A percentile compares a stretch with the other conserved stretches of the same genome.
phyloP scores from a whole-genome alignment of 92 coral and sea anemone species.

The Zoanthus sociatus region DNA sequence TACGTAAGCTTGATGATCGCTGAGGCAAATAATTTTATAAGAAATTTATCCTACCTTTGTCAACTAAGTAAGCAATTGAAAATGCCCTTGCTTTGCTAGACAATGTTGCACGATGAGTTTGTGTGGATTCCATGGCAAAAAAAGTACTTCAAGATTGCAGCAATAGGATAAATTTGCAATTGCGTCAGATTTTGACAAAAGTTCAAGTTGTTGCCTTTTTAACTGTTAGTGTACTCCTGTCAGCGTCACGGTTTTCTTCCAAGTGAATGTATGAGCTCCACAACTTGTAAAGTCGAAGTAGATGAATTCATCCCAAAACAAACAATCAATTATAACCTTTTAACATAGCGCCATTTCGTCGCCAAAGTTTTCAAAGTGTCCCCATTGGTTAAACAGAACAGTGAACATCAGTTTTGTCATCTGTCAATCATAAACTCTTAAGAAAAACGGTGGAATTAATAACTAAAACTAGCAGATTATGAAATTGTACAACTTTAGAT shows the following conservation, averaged over 20 bases:
- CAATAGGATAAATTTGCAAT: background rate
- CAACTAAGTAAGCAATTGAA: slow-evolving; percentile 88
- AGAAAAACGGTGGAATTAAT: slow-evolving; percentile 56
- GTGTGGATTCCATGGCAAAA: slow-evolving; percentile 52
- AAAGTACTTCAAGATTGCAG: too few species aligned
- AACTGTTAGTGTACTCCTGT: slow-evolving; percentile 24
- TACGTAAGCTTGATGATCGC: background rate
- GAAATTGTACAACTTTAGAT: background rate
- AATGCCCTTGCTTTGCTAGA: slow-evolving; percentile 80
- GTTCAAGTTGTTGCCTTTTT: background rate
- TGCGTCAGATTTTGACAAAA: background rate
- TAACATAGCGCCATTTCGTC: slow-evolving; percentile 97
- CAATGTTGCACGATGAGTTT: slow-evolving; percentile 45
- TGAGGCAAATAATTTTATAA: background rate
- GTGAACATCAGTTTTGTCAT: slow-evolving; percentile 63
- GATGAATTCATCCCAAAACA: slow-evolving; percentile 89
- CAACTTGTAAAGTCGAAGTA: slow-evolving; percentile 76
- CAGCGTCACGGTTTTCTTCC: slow-evolving; percentile 42
- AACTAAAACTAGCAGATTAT: background rate
- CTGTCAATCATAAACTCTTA: slow-evolving; percentile 65
- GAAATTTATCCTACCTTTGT: slow-evolving; percentile 64
- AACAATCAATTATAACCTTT: slow-evolving; percentile 97
- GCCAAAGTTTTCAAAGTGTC: slow-evolving; percentile 59
- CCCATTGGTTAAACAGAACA: slow-evolving; percentile 72
- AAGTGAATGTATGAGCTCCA: slow-evolving; percentile 46